Base-by-base conservation (phyloP, 2,113 vertebrate genomes). In the Ivindomyrus marchei region DNA sequence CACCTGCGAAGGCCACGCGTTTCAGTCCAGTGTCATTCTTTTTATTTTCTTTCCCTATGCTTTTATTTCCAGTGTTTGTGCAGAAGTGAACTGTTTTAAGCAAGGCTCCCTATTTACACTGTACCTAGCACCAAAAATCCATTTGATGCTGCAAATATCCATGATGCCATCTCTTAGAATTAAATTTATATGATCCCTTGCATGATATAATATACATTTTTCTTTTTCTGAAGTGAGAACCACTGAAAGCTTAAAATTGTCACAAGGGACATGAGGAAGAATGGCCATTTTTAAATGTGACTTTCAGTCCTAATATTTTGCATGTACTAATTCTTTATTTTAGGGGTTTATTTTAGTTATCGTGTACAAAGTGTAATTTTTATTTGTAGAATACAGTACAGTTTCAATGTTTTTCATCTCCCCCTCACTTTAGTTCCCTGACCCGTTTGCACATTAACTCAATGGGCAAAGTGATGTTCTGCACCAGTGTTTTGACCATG, bases 261-360 rank as follows among this genome's bases (percentile, higher is more conserved):
- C 92, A 93, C 92, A 92, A 91, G 92, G 92, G 93, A 90, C 90
- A 95, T 92, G 95, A 96, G 94, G 97, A 97, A 94, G 62, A 94
- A 95, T 93, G 94, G 95, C 96, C 92, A 96, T 97, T 94, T 94
- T 80, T 80, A 45, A 93, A 91, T 89, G 93, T 95, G 94, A 94
- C 92, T 93, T 95, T 94, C 91, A 93, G 93, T 94, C 94, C 92
- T 95, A 94, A 96, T 95, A 95, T 97, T 53, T 98, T 98, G 97
- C 98, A 98, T 98, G 98, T 98, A 97, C 95, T 97, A 96, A 97
- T 96, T 95, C 97, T 95, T 97, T 95, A 96, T 97, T 97, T 98
- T 98, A 98, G 97, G 96, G 88, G 93, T 93, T 96, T 89, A 39
- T 89, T 95, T 96, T 95, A 96, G 94, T 99, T 99, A 96, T 92